phyloP scores from a whole-genome alignment of 1,140 invertebrate species.

The Drosophila tani region DNA sequence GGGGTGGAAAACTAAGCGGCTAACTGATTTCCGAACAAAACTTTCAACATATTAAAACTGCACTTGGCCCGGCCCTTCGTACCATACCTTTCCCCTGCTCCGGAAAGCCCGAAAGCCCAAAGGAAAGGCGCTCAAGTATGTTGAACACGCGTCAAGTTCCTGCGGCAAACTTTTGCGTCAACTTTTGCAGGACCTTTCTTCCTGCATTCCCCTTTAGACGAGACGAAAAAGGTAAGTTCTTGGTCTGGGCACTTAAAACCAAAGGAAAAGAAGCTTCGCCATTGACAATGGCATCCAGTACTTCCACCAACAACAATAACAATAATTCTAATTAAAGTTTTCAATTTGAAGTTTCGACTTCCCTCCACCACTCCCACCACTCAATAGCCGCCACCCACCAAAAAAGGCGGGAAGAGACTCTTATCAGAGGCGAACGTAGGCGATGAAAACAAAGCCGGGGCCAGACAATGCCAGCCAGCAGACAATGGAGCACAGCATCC shows the following conservation, averaged over 20 bases:
- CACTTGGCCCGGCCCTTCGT: constrained; percentile 70
- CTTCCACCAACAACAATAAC: constrained; percentile 56
- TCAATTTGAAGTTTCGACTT: constrained; percentile 78
- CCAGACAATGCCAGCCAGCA: constrained; percentile 64
- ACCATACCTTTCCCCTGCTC: constrained; percentile 10
- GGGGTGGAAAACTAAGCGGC: constrained; percentile 64
- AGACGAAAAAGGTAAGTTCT: constrained; percentile 54
- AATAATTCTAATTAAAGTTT: constrained; percentile 83
- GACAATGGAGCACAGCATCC: constrained; percentile 63
- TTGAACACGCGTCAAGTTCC: constrained; percentile 82
- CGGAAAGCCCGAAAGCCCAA: not conserved
- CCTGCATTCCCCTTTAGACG: not conserved
- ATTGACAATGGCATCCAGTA: constrained; percentile 70
- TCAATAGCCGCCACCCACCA: constrained; percentile 15
- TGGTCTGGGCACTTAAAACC: constrained; percentile 64
- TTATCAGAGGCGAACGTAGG: constrained; percentile 67
- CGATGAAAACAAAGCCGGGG: constrained; percentile 65
- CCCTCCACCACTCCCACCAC: not conserved
- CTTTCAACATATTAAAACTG: constrained; percentile 82
- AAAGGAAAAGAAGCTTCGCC: constrained; percentile 25
- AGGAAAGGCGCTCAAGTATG: constrained; percentile 77
- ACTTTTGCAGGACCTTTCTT: constrained; percentile 52
- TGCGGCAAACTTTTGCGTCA: constrained; percentile 80
- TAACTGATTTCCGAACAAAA: constrained; percentile 80
- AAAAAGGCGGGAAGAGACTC: constrained; percentile 43